These are phyloP conservation scores for Boulengeromyrus knoepffleri DNA, from an alignment of 2,113 vertebrate genomes.

Conservation along the genomic window DNA sequence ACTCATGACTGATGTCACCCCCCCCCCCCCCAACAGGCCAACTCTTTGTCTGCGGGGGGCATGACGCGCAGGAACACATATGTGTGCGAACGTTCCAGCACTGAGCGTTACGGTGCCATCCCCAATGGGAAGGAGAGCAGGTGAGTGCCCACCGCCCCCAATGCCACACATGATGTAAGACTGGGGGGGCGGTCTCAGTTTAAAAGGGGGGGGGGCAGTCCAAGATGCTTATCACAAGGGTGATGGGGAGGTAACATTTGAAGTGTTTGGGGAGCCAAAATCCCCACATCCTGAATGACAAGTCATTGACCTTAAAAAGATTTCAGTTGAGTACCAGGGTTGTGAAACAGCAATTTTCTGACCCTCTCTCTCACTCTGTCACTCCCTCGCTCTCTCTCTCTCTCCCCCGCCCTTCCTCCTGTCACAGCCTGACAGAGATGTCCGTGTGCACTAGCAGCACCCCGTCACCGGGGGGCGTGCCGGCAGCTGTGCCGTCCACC, in stretches of 20 bases:
- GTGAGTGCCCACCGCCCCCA: constrained; percentile 45
- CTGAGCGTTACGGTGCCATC: constrained; percentile 79
- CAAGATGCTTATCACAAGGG: not conserved
- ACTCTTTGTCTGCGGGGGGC: constrained; percentile 68
- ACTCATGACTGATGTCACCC: not conserved
- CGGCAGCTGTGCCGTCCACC: constrained; percentile 63
- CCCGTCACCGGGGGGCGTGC: constrained; percentile 58
- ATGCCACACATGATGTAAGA: not conserved
- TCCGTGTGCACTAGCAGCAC: constrained; percentile 66
- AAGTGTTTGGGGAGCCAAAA: not conserved
- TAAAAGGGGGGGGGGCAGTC: not conserved
- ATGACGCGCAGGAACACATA: constrained; percentile 97
- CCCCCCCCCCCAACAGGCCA: constrained; percentile 57
- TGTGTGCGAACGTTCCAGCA: constrained; percentile 81
- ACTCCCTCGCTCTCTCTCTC: not conserved
- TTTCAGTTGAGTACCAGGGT: not conserved
- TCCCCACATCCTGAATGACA: not conserved
- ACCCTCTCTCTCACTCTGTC: not conserved
- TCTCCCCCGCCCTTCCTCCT: not conserved
- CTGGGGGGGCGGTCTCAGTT: not conserved
- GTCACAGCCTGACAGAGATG: constrained; percentile 82
- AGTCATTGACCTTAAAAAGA: not conserved
- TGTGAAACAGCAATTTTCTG: not conserved
- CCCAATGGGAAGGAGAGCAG: constrained; percentile 98
- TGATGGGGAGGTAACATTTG: not conserved